These are phyloP conservation scores for Crotalus tigris DNA, from an alignment of 2,113 vertebrate species.

Conservation along the genomic window DNA sequence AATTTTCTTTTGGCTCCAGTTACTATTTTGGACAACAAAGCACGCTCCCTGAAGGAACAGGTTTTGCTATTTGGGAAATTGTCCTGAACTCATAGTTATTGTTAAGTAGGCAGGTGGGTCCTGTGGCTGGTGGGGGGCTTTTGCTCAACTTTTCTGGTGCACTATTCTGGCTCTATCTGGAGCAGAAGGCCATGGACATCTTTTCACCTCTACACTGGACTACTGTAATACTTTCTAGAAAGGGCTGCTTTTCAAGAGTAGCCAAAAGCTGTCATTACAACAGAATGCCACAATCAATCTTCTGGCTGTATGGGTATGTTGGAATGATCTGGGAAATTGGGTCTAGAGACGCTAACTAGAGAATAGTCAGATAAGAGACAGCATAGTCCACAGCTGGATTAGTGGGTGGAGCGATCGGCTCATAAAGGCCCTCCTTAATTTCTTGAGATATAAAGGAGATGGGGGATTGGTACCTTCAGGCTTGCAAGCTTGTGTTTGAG, in stretches of 20 bases:
- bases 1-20: neutral
- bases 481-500: no score
- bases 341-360: neutral
- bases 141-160: neutral
- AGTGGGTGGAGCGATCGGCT: neutral
- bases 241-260: neutral
- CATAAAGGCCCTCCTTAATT: no score
- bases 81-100: neutral
- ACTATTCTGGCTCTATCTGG: neutral
- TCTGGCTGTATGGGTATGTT: neutral
- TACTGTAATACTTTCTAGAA: neutral
- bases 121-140: neutral
- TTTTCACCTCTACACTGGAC: neutral
- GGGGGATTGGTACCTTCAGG: no score
- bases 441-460: no score
- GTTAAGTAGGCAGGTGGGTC: no score
- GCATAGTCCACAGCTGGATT: neutral
- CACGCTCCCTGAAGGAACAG: neutral
- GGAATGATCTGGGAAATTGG: neutral
- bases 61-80: neutral
- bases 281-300: neutral
- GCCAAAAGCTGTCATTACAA: neutral
- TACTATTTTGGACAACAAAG: neutral
- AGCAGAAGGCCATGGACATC: neutral
- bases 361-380: neutral